phyloP scores from a whole-genome alignment of 2,888 invertebrate genomes.

The Leucozona laternaria region DNA sequence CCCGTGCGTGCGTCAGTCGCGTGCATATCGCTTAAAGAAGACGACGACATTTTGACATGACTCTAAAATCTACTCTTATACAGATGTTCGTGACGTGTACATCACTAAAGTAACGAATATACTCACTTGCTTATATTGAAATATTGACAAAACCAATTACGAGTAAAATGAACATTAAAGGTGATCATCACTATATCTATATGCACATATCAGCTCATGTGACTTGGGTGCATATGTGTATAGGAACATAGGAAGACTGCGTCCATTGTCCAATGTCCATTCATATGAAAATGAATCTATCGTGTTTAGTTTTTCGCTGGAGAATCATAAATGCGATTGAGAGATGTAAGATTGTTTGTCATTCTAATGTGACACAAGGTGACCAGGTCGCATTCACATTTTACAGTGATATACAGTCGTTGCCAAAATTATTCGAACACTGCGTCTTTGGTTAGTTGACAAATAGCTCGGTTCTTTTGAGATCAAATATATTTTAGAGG shows the following conservation, averaged over 20 bases:
- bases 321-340: slow-evolving; percentile 13
- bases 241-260: not conserved
- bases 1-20: not conserved
- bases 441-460: no score
- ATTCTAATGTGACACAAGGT: slow-evolving; percentile 44
- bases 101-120: not conserved
- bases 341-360: slow-evolving; percentile 41
- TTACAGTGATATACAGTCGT: not conserved
- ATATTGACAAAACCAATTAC: slow-evolving; percentile 62
- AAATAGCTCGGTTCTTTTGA: no score
- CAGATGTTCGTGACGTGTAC: not conserved
- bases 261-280: slow-evolving; percentile 1
- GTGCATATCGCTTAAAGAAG: not conserved
- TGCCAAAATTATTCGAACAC: not conserved
- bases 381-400: slow-evolving; percentile 7
- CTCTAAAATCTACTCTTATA: no score
- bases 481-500: no score
- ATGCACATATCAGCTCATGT: not conserved
- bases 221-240: slow-evolving; percentile 3
- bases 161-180: slow-evolving; percentile 23
- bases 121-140: slow-evolving; percentile 18
- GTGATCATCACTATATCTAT: slow-evolving; percentile 17
- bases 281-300: not conserved
- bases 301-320: not conserved
- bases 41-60: slow-evolving; percentile 2